Evolutionary conservation across 2,113 vertebrate genomes (phyloP), one percentile per base, ranked within the genome.

Genomic region (Rhinoptilus africanus): DNA sequence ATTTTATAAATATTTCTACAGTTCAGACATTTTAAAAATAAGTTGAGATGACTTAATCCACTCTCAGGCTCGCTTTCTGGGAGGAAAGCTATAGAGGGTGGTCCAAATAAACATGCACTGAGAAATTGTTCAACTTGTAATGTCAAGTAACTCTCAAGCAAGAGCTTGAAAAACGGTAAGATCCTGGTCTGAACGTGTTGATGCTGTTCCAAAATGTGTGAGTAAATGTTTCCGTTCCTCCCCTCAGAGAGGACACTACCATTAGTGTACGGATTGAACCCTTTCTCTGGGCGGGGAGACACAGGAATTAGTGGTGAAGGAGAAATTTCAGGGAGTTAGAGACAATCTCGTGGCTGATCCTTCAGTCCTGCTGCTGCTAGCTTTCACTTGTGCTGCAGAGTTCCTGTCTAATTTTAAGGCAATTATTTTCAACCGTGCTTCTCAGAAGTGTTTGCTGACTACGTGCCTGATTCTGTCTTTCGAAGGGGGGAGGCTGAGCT

Each of bases 1-100:
- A 93, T 95, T 92, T 97, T 82, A 62, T 92, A 96, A 97, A 91
- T 97, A 96, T 91, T 97, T 95, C 92, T 94, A 21, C 76, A 79
- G 88, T 97, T 92, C 51, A 92, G 77, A 85, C 69, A 45, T 88
- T 69, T 86, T 92, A 93, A 96, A 96, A 95, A 91, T 92, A 84
- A 94, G 83, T 76, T 78, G 72, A 81, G 83, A 89, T 96, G 64
- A 87, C 74, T 92, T 96, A 95, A 87, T 92, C 91, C 53, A 32
- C 84, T 89, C 56, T 89, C 28, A 84, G 78, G 53, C 86, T 92
- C 67, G 76, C 45, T 81, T 57, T 82, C 41, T 95, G 91, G 80
- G 89, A 93, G 89, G 86, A 95, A 89, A 41, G 69, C 91, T 95
- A 19, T 76, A 62, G 95, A 79, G 92, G 53, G 77, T 64, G 62